These are phyloP conservation scores for Polyommatus icarus DNA, from an alignment of 2,888 invertebrate genomes.

Conservation along the genomic window DNA sequence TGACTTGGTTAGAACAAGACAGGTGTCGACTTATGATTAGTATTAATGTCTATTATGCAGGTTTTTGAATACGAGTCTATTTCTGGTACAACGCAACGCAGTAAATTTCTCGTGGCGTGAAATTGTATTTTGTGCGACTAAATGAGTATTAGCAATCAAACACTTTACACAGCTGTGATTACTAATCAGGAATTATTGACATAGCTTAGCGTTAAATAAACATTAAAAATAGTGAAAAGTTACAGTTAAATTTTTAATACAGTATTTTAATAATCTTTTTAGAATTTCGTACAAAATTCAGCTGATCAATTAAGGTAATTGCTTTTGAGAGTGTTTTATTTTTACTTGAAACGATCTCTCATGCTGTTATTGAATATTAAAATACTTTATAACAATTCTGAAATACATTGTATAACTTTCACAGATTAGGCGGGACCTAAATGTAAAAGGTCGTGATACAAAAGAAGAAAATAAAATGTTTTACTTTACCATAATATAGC, in stretches of 20 bases:
- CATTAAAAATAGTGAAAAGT: neutral
- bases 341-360: neutral
- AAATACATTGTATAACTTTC: too few relatives aligned
- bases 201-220: too few relatives aligned
- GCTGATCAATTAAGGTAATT: too few relatives aligned
- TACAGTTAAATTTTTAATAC: neutral
- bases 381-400: too few relatives aligned
- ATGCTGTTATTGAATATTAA: neutral
- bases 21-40: conserved; percentile 91
- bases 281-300: neutral
- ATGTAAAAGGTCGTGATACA: neutral
- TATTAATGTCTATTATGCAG: neutral
- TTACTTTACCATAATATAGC: neutral
- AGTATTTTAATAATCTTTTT: neutral
- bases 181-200: too few relatives aligned
- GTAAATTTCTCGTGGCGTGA: neutral
- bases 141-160: too few relatives aligned
- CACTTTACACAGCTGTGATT: too few relatives aligned
- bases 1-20: conserved; percentile 92
- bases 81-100: neutral
- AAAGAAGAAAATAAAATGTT: neutral
- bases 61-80: neutral
- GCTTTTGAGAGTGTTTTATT: too few relatives aligned
- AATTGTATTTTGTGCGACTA: too few relatives aligned
- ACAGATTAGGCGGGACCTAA: neutral